phyloP scores from a whole-genome alignment of 2,888 invertebrate genomes.

The Trypoxylon attenuatum region DNA sequence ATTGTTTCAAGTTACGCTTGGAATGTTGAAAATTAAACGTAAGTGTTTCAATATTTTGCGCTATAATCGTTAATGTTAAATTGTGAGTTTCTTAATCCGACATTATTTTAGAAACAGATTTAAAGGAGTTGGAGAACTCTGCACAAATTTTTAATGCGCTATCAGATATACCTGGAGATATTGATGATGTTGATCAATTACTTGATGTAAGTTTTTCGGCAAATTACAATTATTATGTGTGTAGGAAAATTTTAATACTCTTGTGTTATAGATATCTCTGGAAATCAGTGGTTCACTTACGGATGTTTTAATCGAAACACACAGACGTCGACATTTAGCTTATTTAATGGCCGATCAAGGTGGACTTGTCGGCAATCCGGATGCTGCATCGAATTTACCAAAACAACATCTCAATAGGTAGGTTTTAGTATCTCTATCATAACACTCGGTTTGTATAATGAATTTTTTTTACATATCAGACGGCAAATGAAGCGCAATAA shows the following conservation, averaged over 20 bases:
- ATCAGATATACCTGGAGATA: slow-evolving; percentile 95
- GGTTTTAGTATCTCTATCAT: slow-evolving; percentile 25
- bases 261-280: slow-evolving; percentile 77
- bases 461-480: slow-evolving; percentile 72
- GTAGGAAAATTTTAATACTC: not conserved
- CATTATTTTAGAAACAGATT: slow-evolving; percentile 80
- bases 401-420: slow-evolving; percentile 91
- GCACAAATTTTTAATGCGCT: slow-evolving; percentile 98
- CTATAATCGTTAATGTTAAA: not conserved
- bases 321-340: slow-evolving; percentile 92
- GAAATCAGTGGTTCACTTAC: slow-evolving; percentile 89
- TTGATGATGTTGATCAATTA: slow-evolving; percentile 92
- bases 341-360: slow-evolving; percentile 98
- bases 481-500: slow-evolving; percentile 93
- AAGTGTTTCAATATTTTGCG: not conserved
- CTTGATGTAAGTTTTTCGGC: slow-evolving; percentile 79
- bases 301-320: slow-evolving; percentile 90
- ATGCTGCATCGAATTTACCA: slow-evolving; percentile 91
- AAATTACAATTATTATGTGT: not conserved
- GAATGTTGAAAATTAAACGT: slow-evolving; percentile 91
- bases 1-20: slow-evolving; percentile 94
- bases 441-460: not conserved
- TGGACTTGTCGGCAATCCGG: slow-evolving; percentile 92
- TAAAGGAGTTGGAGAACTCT: slow-evolving; percentile 92
- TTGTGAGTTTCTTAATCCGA: no score